Evolutionary conservation across 1,140 invertebrate species (phyloP), one percentile per base, ranked within the genome.

Genomic region (Drosophila tsacasi): DNA sequence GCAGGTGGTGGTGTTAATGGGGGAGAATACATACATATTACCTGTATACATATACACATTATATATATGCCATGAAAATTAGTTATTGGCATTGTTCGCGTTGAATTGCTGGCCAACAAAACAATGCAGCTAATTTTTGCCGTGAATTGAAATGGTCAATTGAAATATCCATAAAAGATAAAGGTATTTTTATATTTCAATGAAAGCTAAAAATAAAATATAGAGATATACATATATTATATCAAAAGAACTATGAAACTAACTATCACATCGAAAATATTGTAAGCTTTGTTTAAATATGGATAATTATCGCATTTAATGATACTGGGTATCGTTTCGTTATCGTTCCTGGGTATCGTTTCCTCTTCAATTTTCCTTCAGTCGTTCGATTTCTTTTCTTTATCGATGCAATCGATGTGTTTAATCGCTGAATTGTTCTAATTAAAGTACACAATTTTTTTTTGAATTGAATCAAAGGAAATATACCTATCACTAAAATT

Each of bases 1-100:
- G 37, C 39, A 40, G 39, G 39, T 40, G 44, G 44, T 72, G 37
- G 69, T 72, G 52, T 60, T 72, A 71, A 59, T 72, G 35, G 42
- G 21, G 5, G 30, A 60, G 23, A 73, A 60, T 59, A 50, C 9
- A 50, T 27, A 50, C 17, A 25, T 4, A 25, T 25, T n/a, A n/a
- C n/a, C n/a, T n/a, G n/a, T 30, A 50, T 27, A 27, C 17, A 8
- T 10, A 23, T 47, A 49, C n/a, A 17, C 9, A 17, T 15, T 23
- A 49, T 27, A 27, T 49, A 50, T 50, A 30, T 21, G 47, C 37
- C 67, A 66, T 44, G 13, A 15, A 69, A 69, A 66, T 67, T 67
- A 21, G 15, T 13, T 39, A 46, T 68, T 46, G 39, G 63, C 27
- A 58, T 49, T 72, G 68, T 67, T 72, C 25, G 9, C 15, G 12